phyloP scores from a whole-genome alignment of 2,888 invertebrate species.

The Nebria salina region DNA sequence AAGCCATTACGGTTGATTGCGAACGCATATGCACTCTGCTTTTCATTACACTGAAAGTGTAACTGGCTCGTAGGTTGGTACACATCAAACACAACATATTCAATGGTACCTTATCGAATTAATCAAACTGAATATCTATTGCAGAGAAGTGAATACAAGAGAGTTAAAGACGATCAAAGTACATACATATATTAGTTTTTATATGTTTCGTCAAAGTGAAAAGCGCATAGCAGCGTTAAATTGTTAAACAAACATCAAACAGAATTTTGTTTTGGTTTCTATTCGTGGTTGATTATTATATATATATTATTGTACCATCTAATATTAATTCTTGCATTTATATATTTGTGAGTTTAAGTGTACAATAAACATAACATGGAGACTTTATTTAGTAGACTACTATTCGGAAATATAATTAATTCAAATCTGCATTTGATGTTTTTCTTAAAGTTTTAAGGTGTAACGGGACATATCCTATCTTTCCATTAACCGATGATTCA shows the following conservation, averaged over 20 bases:
- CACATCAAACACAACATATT: not conserved
- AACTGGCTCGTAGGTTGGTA: not conserved
- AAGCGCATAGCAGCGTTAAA: not conserved
- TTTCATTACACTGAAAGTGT: not conserved
- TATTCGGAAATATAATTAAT: too few species aligned
- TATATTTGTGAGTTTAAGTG: not conserved
- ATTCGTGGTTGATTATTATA: not conserved
- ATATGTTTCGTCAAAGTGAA: not conserved
- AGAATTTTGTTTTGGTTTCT: not conserved
- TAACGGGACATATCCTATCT: too few species aligned
- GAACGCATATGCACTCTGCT: not conserved
- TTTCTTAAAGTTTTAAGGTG: too few species aligned
- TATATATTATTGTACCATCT: not conserved
- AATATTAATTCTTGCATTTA: not conserved
- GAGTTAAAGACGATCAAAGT: not conserved
- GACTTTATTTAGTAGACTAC: too few species aligned
- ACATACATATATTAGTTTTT: not conserved
- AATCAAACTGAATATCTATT: not conserved
- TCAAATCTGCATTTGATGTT: too few species aligned
- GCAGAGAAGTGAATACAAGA: not conserved
- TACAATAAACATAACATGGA: slow-evolving; percentile 28
- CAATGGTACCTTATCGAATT: not conserved
- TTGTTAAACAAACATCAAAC: slow-evolving; percentile 38
- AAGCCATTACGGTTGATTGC: not conserved
- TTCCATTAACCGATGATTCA: too few species aligned